Conservation (phyloP, 2,888 invertebrate species). For the Cephus nigrinus region DNA sequence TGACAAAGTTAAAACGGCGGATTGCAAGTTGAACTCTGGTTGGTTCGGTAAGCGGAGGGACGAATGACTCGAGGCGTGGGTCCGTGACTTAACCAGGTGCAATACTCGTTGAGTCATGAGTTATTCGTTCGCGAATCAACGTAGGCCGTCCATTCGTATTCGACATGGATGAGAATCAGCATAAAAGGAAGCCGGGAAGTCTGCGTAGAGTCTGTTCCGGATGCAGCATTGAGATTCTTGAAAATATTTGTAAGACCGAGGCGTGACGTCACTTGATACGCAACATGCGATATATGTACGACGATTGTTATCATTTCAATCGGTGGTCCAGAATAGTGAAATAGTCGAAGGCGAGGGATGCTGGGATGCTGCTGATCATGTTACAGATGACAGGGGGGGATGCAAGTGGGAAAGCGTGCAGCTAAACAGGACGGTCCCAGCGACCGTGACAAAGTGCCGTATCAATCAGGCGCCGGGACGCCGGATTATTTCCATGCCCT, state of each 20-base stretch:
- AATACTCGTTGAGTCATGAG: not conserved
- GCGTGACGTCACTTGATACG: not conserved
- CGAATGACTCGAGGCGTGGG: not conserved
- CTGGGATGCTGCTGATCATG: not conserved
- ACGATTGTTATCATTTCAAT: not conserved
- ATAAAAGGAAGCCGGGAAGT: not conserved
- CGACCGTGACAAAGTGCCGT: not conserved
- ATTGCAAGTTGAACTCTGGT: not conserved
- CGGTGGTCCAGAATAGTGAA: not conserved
- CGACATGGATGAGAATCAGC: not conserved
- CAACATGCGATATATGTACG: not conserved
- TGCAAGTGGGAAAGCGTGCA: not conserved
- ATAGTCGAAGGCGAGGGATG: not conserved
- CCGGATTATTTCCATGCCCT: constrained; percentile 36
- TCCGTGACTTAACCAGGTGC: not conserved
- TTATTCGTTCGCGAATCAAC: constrained; percentile 3
- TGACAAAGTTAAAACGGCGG: not conserved
- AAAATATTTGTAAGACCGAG: not conserved
- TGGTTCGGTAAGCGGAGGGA: not conserved
- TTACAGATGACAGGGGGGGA: not conserved
- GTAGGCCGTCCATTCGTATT: not conserved
- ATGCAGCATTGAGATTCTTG: not conserved
- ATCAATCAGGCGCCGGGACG: constrained; percentile 18
- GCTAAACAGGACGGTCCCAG: not conserved
- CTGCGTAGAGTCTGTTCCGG: not conserved